Percentiles rank a stretch among this genome's conserved stretches.
Conservation (phyloP, 1,140 invertebrate species). For the Pseudomyrmex pallidus region DNA sequence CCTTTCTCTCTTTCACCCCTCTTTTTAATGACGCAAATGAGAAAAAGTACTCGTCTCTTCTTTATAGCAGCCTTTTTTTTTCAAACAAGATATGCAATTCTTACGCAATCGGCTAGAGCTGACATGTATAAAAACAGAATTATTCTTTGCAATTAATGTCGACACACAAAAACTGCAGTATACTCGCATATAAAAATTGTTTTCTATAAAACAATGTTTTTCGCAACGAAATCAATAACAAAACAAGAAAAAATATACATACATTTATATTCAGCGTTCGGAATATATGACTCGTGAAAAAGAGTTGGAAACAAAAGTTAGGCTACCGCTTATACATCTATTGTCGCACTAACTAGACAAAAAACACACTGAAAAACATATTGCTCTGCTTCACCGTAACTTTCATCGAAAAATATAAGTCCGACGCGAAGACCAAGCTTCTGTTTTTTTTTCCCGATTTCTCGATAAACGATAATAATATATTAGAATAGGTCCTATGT, state of each 20-base stretch:
- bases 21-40: slow-evolving; percentile 62
- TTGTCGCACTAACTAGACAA: slow-evolving; percentile 67
- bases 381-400: slow-evolving; percentile 75
- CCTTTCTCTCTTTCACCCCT: not conserved
- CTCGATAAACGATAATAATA: slow-evolving; percentile 79
- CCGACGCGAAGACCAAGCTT: slow-evolving; percentile 78
- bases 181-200: slow-evolving; percentile 19
- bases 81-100: slow-evolving; percentile 64
- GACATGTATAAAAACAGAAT: slow-evolving; percentile 23
- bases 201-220: slow-evolving; percentile 15
- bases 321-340: slow-evolving; percentile 72
- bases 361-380: slow-evolving; percentile 79
- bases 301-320: slow-evolving; percentile 73
- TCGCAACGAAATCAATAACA: slow-evolving; percentile 53
- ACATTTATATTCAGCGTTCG: slow-evolving; percentile 41
- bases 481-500: slow-evolving; percentile 82
- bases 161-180: slow-evolving; percentile 54
- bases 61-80: slow-evolving; percentile 38
- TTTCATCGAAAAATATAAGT: slow-evolving; percentile 83
- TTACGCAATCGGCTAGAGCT: slow-evolving; percentile 56
- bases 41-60: slow-evolving; percentile 67
- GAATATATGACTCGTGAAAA: slow-evolving; percentile 67
- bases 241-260: not conserved
- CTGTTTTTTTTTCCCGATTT: slow-evolving; percentile 64
- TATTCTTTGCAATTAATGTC: slow-evolving; percentile 30